Percentiles rank a stretch among this genome's conserved stretches.
phyloP scores from a whole-genome alignment of 2,113 vertebrate species.

The Camelus dromedarius region DNA sequence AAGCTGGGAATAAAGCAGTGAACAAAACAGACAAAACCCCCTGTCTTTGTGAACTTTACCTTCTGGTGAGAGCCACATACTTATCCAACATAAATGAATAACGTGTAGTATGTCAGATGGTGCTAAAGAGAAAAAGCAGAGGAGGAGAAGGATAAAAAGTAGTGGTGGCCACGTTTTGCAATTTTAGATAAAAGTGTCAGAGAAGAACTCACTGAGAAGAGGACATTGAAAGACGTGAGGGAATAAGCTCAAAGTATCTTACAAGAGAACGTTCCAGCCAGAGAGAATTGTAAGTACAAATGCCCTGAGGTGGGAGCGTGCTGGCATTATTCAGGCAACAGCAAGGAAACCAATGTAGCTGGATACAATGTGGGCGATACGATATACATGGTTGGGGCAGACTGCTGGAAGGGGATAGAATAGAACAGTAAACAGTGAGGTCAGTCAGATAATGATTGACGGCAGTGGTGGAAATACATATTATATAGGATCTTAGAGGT shows the following conservation, averaged over 20 bases:
- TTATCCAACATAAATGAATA: not conserved
- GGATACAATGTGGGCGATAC: not conserved
- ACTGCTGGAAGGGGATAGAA: not conserved
- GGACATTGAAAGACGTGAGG: not conserved
- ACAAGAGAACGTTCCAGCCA: not conserved
- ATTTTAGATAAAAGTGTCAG: constrained; percentile 17
- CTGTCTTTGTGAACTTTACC: not conserved
- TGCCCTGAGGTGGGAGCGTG: not conserved
- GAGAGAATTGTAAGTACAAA: not conserved
- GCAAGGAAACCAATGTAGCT: not conserved
- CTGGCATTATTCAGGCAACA: not conserved
- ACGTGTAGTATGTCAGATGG: not conserved
- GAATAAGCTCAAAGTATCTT: not conserved
- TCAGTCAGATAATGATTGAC: not conserved
- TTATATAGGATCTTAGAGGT: not conserved
- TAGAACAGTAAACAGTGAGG: not conserved
- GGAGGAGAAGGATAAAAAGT: not conserved
- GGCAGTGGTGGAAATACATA: not conserved
- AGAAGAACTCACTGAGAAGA: not conserved
- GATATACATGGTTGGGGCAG: not conserved
- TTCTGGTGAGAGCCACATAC: not conserved
- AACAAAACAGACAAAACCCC: not conserved
- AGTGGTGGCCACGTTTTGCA: not conserved
- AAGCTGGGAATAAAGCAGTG: not conserved
- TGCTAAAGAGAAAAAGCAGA: not conserved